Conservation (phyloP, 2,113 vertebrate species). For the Xenus cinereus region DNA sequence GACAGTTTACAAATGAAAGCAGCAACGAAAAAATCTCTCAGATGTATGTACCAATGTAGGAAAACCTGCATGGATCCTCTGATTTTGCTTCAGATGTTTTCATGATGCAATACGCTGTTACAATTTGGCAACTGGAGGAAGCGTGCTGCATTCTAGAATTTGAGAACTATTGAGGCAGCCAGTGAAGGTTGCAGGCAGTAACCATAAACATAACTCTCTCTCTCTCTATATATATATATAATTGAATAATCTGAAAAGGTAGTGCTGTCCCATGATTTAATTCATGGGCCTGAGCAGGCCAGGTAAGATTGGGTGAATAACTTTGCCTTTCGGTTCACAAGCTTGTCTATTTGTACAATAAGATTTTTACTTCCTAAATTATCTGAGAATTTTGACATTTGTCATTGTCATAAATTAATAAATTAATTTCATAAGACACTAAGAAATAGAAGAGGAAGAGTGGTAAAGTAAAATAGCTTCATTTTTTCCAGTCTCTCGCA, state of each 20-base stretch:
- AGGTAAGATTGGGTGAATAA: background rate
- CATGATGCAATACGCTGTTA: background rate
- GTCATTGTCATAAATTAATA: background rate
- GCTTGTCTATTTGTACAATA: background rate
- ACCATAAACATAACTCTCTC: background rate
- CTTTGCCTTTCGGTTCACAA: background rate
- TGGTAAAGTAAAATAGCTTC: background rate
- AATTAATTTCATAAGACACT: background rate
- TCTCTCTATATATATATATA: too few species aligned
- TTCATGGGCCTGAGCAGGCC: background rate
- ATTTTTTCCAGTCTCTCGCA: background rate
- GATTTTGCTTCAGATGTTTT: background rate
- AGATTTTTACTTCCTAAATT: background rate
- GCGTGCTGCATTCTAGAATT: background rate
- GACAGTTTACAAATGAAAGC: background rate
- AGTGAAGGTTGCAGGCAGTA: background rate
- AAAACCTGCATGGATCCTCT: background rate
- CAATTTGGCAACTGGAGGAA: background rate
- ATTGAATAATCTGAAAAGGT: background rate
- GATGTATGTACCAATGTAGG: too few species aligned
- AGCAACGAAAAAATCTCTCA: background rate
- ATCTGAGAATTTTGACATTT: background rate
- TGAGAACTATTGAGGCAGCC: background rate
- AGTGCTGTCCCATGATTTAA: background rate
- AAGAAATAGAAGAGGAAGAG: background rate